phyloP scores from a whole-genome alignment of 2,797 vertebrate species.

The Myotis vivesi region DNA sequence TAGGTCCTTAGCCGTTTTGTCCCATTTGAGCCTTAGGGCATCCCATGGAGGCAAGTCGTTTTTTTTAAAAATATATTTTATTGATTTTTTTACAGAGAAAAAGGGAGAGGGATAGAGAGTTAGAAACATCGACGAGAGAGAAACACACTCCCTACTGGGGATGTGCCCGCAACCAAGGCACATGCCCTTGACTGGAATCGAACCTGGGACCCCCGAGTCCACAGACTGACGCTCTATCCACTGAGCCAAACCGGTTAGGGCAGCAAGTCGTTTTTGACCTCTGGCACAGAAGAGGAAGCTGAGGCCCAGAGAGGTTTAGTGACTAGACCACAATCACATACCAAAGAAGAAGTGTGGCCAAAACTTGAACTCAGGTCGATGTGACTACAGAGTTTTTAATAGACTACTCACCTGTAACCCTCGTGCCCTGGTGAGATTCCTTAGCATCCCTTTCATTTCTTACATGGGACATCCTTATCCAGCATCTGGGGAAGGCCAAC shows the following conservation, averaged over 20 bases:
- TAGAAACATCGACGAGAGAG: no score
- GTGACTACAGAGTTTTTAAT: background rate
- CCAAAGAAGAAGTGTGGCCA: background rate
- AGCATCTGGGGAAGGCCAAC: background rate
- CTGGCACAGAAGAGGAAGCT: background rate
- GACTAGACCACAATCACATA: background rate
- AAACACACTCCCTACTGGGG: no score
- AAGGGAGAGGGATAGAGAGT: no score
- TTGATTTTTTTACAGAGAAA: no score
- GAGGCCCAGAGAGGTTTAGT: background rate
- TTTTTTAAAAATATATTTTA: background rate
- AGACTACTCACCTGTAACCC: background rate
- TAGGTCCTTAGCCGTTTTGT: background rate
- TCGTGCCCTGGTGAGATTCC: background rate
- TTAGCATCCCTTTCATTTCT: background rate
- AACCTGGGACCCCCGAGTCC: no score
- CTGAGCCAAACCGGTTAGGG: no score
- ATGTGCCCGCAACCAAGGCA: no score
- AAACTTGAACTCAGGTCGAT: background rate
- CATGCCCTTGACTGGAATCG: no score
- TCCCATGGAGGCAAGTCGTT: background rate
- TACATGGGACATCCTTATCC: background rate
- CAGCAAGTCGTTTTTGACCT: background rate
- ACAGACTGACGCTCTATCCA: no score
- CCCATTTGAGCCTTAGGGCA: background rate